Conservation (phyloP, 2,113 vertebrate species). For the Ellobius talpinus region DNA sequence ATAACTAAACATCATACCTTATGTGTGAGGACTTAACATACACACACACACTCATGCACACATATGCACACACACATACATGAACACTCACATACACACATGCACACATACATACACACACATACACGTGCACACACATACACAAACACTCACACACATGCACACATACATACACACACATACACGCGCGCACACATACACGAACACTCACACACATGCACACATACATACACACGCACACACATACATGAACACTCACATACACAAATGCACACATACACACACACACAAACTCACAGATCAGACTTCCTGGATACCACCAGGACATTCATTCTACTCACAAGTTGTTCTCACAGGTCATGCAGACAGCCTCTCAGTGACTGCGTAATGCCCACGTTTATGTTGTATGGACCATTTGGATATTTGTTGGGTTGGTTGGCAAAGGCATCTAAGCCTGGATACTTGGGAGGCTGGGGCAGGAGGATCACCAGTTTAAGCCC, state of each 20-base stretch:
- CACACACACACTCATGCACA: too few relatives aligned
- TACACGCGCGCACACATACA: fast-evolving
- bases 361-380: neutral
- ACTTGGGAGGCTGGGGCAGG: neutral
- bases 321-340: neutral
- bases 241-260: neutral
- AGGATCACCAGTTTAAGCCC: neutral
- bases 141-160: neutral
- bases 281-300: neutral
- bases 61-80: neutral
- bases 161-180: too few relatives aligned
- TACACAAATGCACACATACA: neutral
- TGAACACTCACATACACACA: too few relatives aligned
- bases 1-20: fast-evolving
- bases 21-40: neutral
- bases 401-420: too few relatives aligned
- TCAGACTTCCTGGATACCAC: neutral
- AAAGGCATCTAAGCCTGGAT: neutral
- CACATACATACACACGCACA: fast-evolving
- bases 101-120: neutral
- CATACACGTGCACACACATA: too few relatives aligned
- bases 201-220: fast-evolving
- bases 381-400: neutral
- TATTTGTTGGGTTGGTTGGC: neutral
- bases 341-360: neutral